phyloP scores from a whole-genome alignment of 2,113 vertebrate genomes.

The Nematolebias whitei region DNA sequence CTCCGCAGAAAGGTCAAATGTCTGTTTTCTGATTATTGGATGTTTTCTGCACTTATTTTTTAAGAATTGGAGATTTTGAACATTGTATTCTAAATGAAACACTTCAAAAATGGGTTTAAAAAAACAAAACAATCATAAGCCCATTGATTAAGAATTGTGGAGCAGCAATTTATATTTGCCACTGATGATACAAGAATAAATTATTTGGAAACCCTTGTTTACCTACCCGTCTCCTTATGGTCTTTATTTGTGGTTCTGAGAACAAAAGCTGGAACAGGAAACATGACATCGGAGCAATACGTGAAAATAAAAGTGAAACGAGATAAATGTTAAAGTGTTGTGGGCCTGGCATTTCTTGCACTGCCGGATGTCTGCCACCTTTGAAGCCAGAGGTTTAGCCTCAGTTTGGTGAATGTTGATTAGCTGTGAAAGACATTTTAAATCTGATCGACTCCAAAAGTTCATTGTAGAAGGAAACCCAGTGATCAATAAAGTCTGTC shows the following conservation, averaged over 20 bases:
- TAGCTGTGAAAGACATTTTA: too few species aligned
- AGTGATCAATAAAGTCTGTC: too few species aligned
- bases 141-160: slow-evolving; percentile 61
- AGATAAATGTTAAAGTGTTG: too few species aligned
- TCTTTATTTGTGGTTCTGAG: slow-evolving; percentile 36
- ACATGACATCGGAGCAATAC: background rate
- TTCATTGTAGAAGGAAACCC: too few species aligned
- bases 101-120: slow-evolving; percentile 52
- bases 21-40: slow-evolving; percentile 68
- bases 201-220: slow-evolving; percentile 76
- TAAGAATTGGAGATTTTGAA: slow-evolving; percentile 70
- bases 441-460: too few species aligned
- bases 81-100: slow-evolving; percentile 62
- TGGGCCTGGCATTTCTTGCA: too few species aligned
- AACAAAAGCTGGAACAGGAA: background rate
- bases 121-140: too few species aligned
- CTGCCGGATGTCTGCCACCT: too few species aligned
- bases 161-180: slow-evolving; percentile 78
- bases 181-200: slow-evolving; percentile 77
- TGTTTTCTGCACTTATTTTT: slow-evolving; percentile 80
- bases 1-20: slow-evolving; percentile 56
- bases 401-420: too few species aligned
- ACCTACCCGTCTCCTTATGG: slow-evolving; percentile 54
- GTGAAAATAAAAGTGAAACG: too few species aligned
- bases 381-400: too few species aligned